Evolutionary conservation across 2,888 invertebrate genomes (phyloP), one percentile per base, ranked within the genome.

Genomic region (Rutpela maculata): DNA sequence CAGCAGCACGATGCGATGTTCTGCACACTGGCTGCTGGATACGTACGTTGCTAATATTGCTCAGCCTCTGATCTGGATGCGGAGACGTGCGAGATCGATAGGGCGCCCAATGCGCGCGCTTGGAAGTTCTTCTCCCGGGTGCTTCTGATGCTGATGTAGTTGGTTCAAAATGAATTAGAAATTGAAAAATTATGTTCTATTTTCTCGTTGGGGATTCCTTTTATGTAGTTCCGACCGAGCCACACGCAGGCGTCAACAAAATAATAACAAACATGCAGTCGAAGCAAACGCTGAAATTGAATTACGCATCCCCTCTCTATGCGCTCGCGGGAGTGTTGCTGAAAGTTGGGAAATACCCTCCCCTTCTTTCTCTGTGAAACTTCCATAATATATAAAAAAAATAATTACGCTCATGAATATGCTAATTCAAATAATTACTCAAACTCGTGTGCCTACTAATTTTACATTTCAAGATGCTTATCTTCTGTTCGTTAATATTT

Each of bases 81-180:
- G 75, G 82, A 81, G 81, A 78, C 78, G 77, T 79, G 78, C 62
- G 57, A 72, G 81, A 81, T 82, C 82, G 80, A 80, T 82, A 81
- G 74, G 68, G 62, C 31, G 77, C 57, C 75, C 79, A 74, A 63
- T 83, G 85, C 85, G 86, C 85, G 85, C 86, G 85, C 79, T 75
- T 66, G 70, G 38, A 73, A 76, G 19, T 75, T 78, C 77, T 77
- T 82, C 81, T 81, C 84, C 84, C 84, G 81, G 84, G 80, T 82
- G 65, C 66, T 78, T 69, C 74, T 77, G 78, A 70, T 70, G 70
- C 70, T 60, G 70, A 60, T 70, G 60, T 70, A 60, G 43, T 62
- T 43, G 70, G 65, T 76, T 67, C 18, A 57, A 57, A 59, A 35
- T 59, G 60, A 56, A 38, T 60, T 18, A 62, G 43, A 60, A 60